These are phyloP conservation scores for Eupsittula cactorum DNA, from an alignment of 2,113 vertebrate genomes.

Conservation along the genomic window DNA sequence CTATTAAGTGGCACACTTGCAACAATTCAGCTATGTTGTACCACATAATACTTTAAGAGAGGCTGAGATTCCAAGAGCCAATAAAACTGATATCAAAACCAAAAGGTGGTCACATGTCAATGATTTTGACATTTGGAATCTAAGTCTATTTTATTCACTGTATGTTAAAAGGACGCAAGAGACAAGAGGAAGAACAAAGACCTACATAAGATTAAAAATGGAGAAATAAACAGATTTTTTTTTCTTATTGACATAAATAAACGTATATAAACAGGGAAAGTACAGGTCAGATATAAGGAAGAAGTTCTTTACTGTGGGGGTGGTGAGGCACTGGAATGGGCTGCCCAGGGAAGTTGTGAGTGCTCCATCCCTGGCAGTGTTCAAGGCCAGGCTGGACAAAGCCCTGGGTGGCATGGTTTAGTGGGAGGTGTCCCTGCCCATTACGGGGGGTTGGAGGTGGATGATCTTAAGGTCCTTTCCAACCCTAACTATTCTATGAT, in stretches of 20 bases:
- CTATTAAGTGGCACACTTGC: background rate
- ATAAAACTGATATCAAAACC: background rate
- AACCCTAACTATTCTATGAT: background rate
- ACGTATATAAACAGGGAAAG: background rate
- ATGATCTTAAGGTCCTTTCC: background rate
- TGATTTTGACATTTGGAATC: background rate
- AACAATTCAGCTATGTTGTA: background rate
- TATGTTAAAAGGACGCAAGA: background rate
- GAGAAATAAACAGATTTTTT: background rate
- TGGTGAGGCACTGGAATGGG: background rate
- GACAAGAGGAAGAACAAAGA: background rate
- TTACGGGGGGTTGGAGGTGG: background rate
- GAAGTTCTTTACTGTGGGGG: background rate
- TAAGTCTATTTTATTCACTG: background rate
- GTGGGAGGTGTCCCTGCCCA: background rate
- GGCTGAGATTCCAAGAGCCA: background rate
- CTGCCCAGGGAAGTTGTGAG: background rate
- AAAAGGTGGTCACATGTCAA: background rate
- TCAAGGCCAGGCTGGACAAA: background rate
- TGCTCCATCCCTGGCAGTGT: background rate
- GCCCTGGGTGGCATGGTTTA: background rate
- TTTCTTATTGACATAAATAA: background rate
- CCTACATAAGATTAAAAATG: background rate
- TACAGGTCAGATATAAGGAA: background rate
- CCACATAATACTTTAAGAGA: background rate